phyloP scores from a whole-genome alignment of 2,113 vertebrate species.

The Acrocephalus kingi region DNA sequence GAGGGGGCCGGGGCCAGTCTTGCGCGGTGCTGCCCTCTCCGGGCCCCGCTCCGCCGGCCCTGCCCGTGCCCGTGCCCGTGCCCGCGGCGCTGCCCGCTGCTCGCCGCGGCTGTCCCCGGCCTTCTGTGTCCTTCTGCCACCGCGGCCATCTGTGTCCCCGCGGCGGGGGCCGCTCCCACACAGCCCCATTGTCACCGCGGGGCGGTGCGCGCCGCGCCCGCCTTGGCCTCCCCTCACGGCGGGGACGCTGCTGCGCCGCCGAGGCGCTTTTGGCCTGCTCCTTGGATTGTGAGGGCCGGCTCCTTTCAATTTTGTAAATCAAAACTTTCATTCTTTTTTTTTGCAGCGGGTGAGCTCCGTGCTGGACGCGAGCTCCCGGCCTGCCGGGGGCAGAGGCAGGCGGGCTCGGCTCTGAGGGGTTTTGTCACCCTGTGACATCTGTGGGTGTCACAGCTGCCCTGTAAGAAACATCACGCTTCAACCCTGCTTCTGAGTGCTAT shows the following conservation, averaged over 20 bases:
- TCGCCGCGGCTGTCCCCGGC: not conserved
- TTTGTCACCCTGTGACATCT: not conserved
- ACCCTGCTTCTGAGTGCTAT: not conserved
- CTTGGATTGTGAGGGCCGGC: too few species aligned
- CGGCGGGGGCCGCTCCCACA: not conserved
- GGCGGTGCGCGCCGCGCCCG: not conserved
- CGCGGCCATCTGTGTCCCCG: conserved; percentile 10
- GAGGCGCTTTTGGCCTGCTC: not conserved
- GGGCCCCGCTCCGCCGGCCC: not conserved
- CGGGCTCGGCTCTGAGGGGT: rapidly evolving
- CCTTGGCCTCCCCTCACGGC: not conserved
- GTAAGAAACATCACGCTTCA: not conserved
- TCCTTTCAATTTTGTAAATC: too few species aligned
- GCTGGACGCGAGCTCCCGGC: not conserved
- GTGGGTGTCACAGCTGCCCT: not conserved
- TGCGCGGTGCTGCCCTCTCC: rapidly evolving
- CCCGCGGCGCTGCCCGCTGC: not conserved
- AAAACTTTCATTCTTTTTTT: not conserved
- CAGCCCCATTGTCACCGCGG: not conserved
- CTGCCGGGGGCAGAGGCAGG: not conserved
- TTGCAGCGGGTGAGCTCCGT: too few species aligned
- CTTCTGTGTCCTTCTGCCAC: not conserved
- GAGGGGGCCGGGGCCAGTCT: not conserved
- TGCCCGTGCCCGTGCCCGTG: not conserved
- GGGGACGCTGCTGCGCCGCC: rapidly evolving